These are phyloP conservation scores for Erynnis tages DNA, from an alignment of 2,888 invertebrate genomes.

Conservation along the genomic window DNA sequence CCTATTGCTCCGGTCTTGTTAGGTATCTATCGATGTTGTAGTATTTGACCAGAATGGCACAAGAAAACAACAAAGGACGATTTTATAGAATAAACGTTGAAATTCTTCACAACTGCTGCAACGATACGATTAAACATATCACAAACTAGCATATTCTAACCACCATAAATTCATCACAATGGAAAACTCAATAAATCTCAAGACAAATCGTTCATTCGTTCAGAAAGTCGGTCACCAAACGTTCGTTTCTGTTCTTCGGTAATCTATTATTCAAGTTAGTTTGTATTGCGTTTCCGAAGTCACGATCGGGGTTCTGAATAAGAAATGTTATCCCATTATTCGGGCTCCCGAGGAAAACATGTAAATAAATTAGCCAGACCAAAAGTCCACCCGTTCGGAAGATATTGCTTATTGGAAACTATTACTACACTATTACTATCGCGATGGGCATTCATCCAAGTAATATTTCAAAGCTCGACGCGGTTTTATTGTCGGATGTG, in stretches of 20 bases:
- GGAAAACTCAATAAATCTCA: not conserved
- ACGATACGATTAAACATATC: too few species aligned
- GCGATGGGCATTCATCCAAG: conserved; percentile 46
- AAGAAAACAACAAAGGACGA: too few species aligned
- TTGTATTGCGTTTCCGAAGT: conserved; percentile 24
- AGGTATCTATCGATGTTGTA: too few species aligned
- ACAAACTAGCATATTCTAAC: not conserved
- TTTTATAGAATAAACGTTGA: too few species aligned
- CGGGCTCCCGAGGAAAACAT: conserved; percentile 35
- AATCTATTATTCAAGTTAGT: conserved; percentile 24
- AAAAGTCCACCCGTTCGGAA: conserved; percentile 50
- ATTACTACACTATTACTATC: conserved; percentile 47
- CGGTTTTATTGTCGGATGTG: conserved; percentile 30
- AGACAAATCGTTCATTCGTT: conserved; percentile 1
- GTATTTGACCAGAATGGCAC: too few species aligned
- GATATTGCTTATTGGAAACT: conserved; percentile 67
- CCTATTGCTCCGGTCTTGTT: too few species aligned
- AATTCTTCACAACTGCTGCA: too few species aligned
- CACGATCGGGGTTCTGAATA: conserved; percentile 25
- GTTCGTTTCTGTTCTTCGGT: conserved; percentile 20
- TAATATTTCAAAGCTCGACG: conserved; percentile 43
- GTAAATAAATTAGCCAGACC: conserved; percentile 51
- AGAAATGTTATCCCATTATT: conserved; percentile 29
- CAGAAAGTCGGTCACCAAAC: conserved; percentile 15
- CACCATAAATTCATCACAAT: not conserved